A percentile compares a stretch with the other conserved stretches of the same genome.
Conservation (phyloP, 2,113 vertebrate species). For the Callionymus lyra region DNA sequence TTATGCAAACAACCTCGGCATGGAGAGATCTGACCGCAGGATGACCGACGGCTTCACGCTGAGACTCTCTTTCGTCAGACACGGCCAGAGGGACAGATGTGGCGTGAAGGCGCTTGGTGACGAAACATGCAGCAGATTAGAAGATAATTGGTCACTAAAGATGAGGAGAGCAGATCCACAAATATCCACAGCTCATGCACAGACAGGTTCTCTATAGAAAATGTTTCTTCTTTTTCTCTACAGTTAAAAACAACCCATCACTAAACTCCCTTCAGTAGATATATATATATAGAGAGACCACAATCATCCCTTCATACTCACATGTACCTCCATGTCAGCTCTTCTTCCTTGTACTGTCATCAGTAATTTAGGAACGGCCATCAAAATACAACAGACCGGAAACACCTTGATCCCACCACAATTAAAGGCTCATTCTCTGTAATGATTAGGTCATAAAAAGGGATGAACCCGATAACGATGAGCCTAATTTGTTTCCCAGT, state of each 20-base stretch:
- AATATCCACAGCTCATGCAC: constrained; percentile 6
- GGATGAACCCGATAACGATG: constrained; percentile 36
- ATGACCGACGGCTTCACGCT: constrained; percentile 9
- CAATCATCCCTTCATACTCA: too few relatives aligned
- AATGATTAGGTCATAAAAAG: constrained; percentile 39
- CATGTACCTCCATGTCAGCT: constrained; percentile 10
- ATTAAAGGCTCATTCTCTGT: constrained; percentile 24
- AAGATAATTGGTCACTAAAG: constrained; percentile 14
- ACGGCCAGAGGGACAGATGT: constrained; percentile 7
- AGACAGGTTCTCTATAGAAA: not conserved
- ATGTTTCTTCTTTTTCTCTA: too few relatives aligned
- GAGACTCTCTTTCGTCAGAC: constrained; percentile 12
- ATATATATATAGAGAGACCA: too few relatives aligned
- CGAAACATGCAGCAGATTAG: constrained; percentile 12
- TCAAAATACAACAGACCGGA: constrained; percentile 23
- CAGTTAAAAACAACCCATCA: too few relatives aligned
- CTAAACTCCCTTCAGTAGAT: too few relatives aligned
- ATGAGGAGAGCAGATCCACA: not conserved
- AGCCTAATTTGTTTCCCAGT: constrained; percentile 31
- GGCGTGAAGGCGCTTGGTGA: constrained; percentile 7
- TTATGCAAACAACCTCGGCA: constrained; percentile 6
- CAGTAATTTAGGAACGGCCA: constrained; percentile 6
- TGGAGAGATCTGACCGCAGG: constrained; percentile 4
- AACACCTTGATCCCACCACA: constrained; percentile 30
- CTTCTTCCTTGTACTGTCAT: not conserved